Percentiles rank a stretch among this genome's conserved stretches.
Conservation (phyloP, 2,113 vertebrate genomes). For the Amblyornis subalaris region DNA sequence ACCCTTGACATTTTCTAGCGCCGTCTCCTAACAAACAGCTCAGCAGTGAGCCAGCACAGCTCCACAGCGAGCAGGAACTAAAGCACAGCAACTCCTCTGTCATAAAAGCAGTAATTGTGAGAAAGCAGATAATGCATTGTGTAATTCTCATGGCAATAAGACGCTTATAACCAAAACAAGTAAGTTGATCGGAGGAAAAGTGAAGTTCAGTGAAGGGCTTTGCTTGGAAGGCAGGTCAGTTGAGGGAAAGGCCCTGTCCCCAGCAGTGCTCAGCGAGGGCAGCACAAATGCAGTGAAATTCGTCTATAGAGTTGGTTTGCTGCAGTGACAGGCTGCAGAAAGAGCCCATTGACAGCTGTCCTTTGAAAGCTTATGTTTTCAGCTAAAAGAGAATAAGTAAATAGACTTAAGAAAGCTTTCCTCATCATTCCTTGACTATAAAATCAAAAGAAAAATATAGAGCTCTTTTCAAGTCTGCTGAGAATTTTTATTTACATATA, state of each 20-base stretch:
- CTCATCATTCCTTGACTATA: neutral
- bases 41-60: neutral
- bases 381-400: neutral
- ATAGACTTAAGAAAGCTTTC: neutral
- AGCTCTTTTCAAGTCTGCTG: neutral
- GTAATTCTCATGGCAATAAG: neutral
- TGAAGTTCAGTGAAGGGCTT: neutral
- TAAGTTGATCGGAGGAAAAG: neutral
- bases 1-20: neutral
- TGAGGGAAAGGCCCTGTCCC: accelerated
- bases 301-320: neutral
- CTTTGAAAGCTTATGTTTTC: neutral
- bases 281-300: neutral
- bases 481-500: neutral
- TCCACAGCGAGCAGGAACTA: neutral
- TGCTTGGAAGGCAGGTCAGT: neutral
- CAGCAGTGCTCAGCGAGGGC: neutral
- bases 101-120: neutral
- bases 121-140: neutral
- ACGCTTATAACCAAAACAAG: neutral
- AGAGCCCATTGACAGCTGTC: neutral
- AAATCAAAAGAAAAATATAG: neutral
- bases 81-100: neutral
- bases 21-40: neutral
- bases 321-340: neutral